phyloP scores from a whole-genome alignment of 2,797 vertebrate species.

The Lagocephalus sceleratus region DNA sequence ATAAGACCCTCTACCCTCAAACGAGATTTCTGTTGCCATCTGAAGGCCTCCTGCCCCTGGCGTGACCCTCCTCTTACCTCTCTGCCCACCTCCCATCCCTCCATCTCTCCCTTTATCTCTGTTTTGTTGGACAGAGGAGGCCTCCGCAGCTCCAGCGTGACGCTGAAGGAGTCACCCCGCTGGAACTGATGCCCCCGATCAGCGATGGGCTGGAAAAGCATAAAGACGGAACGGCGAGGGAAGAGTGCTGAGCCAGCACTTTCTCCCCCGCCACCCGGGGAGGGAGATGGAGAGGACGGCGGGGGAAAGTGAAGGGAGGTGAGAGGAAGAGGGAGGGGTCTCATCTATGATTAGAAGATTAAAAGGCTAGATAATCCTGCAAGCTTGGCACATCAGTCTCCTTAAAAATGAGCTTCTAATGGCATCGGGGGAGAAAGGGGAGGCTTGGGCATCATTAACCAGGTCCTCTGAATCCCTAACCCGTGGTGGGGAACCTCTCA shows the following conservation, averaged over 20 bases:
- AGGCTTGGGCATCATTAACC: constrained; percentile 62
- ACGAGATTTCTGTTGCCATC: constrained; percentile 26
- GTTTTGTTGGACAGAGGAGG: constrained; percentile 32
- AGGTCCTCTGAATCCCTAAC: constrained; percentile 62
- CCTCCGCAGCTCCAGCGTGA: constrained; percentile 49
- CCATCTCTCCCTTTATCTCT: constrained; percentile 13
- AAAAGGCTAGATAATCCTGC: constrained; percentile 65
- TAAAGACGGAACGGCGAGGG: constrained; percentile 56
- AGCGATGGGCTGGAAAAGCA: constrained; percentile 74
- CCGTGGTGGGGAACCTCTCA: constrained; percentile 39
- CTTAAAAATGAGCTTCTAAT: constrained; percentile 67
- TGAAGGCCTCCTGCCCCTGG: constrained; percentile 44
- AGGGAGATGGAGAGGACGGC: constrained; percentile 45
- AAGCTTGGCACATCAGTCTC: constrained; percentile 69
- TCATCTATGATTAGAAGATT: constrained; percentile 75
- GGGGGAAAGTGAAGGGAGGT: constrained; percentile 39
- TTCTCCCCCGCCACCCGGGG: constrained; percentile 53
- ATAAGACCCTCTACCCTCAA: constrained; percentile 16
- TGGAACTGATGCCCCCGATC: constrained; percentile 71
- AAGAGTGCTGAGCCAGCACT: constrained; percentile 71
- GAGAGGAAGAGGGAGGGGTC: constrained; percentile 51
- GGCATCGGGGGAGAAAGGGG: constrained; percentile 55
- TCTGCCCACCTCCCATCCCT: constrained; percentile 5
- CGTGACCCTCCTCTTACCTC: constrained; percentile 55
- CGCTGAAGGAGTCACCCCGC: constrained; percentile 53